Base-by-base conservation (phyloP, 2,797 vertebrate species). In the Choloepus didactylus region DNA sequence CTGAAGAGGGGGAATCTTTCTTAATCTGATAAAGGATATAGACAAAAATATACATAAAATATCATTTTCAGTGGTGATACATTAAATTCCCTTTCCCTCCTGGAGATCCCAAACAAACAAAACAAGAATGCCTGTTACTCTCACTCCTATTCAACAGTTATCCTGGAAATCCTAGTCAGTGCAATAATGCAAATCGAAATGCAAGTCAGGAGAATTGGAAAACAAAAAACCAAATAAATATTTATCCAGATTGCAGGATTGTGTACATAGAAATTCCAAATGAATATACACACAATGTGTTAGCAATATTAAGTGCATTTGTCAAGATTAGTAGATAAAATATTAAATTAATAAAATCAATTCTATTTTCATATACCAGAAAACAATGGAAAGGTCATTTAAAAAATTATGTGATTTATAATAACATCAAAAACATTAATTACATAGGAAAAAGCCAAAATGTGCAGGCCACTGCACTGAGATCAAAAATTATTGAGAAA, bases 401-500 rank as follows among this genome's bases (percentile, higher is more conserved):
- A 19, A 59, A 19, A 21, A 59, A 19, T 23, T 19, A 72, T 72
- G 44, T 21, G 35, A 69, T 38, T 19, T 62, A n/a, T 72, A 35
- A 70, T 29, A n/a, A 59, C 23, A 66, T 46, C 59, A 41, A 82
- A 72, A 87, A 51, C 81, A 54, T 35, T 27, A 83, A 38, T 66
- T 82, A 75, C 35, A 35, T 35, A 35, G 27, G 9, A 41, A 49
- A 88, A 82, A 51, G 23, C 31, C 31, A 19, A 90, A 27, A 79
- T 44, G 16, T 29, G 7, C 19, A 79, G 90, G 54, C 35, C 38
- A 67, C 18, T 59, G 12, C 51, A 54, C 29, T 54, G 46, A 64
- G 84, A 70, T 83, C 14, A 54, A 90, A 94, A 46, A 84, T 49
- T 27, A 56, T 16, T 69, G 31, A 73, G 6, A 94, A 79, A 86